Conservation (phyloP, 1,140 invertebrate species). For the Onthophagus taurus region DNA sequence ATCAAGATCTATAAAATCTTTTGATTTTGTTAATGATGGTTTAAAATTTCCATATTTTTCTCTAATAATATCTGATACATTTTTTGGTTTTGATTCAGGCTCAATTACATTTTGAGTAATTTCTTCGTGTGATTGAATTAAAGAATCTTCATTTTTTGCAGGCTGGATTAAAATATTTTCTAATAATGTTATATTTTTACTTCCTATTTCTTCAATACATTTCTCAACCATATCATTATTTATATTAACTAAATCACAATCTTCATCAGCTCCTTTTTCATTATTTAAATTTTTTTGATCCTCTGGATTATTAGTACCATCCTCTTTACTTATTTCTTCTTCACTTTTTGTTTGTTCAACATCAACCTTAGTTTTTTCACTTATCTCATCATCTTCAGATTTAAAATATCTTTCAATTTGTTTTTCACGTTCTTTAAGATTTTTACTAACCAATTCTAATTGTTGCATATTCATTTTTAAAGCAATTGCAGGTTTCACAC, state of each 20-base stretch:
- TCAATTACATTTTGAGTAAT: conserved; percentile 16
- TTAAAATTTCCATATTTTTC: conserved; percentile 31
- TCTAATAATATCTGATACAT: conserved; percentile 23
- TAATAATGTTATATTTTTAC: background rate
- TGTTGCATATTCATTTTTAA: conserved; percentile 47
- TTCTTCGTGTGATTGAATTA: background rate
- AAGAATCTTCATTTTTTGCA: conserved; percentile 1
- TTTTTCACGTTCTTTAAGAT: conserved; percentile 46
- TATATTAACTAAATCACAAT: background rate
- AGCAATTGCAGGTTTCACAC: conserved; percentile 29
- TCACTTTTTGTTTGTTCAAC: background rate
- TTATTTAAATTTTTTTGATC: conserved; percentile 6
- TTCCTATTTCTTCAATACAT: background rate
- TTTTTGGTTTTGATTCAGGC: conserved; percentile 6
- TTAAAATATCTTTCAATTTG: conserved; percentile 50
- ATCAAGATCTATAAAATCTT: conserved; percentile 51
- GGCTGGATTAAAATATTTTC: no score
- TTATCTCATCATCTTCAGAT: conserved; percentile 40
- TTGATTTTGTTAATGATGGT: conserved; percentile 47
- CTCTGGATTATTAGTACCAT: conserved; percentile 4
- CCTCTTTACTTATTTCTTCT: background rate
- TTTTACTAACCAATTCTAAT: conserved; percentile 41
- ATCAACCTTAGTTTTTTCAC: background rate
- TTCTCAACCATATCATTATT: background rate
- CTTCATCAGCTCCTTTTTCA: conserved; percentile 9